Conservation (phyloP, 1,140 invertebrate species). For the Papilio aristodemus region DNA sequence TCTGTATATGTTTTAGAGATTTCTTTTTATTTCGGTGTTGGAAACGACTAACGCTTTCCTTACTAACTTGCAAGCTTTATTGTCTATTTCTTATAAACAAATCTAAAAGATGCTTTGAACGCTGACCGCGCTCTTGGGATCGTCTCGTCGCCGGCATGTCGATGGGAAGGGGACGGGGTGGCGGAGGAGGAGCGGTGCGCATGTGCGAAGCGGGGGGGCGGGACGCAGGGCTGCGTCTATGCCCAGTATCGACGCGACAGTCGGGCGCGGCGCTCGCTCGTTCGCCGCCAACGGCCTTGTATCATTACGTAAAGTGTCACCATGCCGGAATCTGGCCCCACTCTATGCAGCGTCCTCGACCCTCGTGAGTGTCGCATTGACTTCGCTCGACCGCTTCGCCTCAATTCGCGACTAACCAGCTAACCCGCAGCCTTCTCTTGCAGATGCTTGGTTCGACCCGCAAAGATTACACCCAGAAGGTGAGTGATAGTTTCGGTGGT, state of each 20-base stretch:
- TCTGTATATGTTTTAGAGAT: neutral
- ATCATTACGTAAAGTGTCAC: slow-evolving; percentile 73
- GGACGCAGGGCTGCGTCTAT: slow-evolving; percentile 50
- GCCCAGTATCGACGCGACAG: slow-evolving; percentile 76
- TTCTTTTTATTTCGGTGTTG: neutral
- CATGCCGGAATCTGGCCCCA: slow-evolving; percentile 71
- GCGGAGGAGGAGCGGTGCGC: slow-evolving; percentile 36
- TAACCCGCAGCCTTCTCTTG: slow-evolving; percentile 82
- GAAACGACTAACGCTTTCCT: neutral
- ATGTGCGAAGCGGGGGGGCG: slow-evolving; percentile 41
- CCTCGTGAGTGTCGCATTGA: slow-evolving; percentile 69
- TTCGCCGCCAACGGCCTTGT: slow-evolving; percentile 52
- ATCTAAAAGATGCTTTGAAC: slow-evolving; percentile 2
- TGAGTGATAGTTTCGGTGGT: slow-evolving; percentile 81
- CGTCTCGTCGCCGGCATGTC: slow-evolving; percentile 39
- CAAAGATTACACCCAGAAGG: slow-evolving; percentile 92
- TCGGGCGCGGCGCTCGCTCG: slow-evolving; percentile 69
- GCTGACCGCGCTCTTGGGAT: slow-evolving; percentile 32
- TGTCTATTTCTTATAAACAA: neutral
- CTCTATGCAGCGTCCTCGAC: slow-evolving; percentile 73
- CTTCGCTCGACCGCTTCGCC: slow-evolving; percentile 63
- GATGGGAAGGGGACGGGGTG: slow-evolving; percentile 41
- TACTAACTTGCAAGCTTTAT: too few species aligned
- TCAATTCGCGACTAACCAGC: slow-evolving; percentile 76
- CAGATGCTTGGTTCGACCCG: slow-evolving; percentile 95